These are phyloP conservation scores for Coremacera marginata DNA, from an alignment of 2,888 invertebrate genomes.

Conservation along the genomic window DNA sequence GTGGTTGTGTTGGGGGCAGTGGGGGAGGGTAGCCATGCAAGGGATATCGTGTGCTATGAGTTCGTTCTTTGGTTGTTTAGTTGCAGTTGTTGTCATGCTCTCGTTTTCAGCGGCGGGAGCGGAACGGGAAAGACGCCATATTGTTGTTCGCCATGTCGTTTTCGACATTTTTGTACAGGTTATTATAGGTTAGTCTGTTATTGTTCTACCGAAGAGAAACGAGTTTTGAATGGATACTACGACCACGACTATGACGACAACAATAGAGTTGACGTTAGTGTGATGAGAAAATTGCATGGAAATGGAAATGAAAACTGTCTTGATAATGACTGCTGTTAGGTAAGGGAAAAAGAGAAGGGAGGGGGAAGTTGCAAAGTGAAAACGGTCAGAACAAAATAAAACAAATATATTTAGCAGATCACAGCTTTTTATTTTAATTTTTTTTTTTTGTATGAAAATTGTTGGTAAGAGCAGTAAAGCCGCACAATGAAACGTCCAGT, in stretches of 20 bases:
- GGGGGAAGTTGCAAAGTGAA: neutral
- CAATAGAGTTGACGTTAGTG: neutral
- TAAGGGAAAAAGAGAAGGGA: neutral
- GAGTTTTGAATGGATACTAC: conserved; percentile 18
- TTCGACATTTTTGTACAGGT: conserved; percentile 27
- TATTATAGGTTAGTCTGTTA: conserved; percentile 39
- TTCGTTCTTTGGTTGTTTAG: conserved; percentile 1
- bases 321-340: neutral
- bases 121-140: conserved; percentile 44
- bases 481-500: too few relatives aligned
- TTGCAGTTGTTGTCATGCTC: conserved; percentile 25
- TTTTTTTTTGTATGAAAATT: neutral
- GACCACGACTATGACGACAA: neutral
- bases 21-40: neutral
- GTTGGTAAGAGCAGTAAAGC: neutral
- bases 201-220: conserved; percentile 35
- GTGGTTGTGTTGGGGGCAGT: neutral
- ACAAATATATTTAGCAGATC: neutral
- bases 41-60: neutral
- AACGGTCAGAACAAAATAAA: neutral
- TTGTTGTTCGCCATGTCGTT: conserved; percentile 29
- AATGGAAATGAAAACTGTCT: conserved; percentile 3
- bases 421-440: neutral
- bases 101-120: conserved; percentile 21
- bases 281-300: neutral